Evolutionary conservation across 2,797 vertebrate genomes (phyloP), one percentile per base, ranked within the genome.

Genomic region (Muraenolepis orangiensis): DNA sequence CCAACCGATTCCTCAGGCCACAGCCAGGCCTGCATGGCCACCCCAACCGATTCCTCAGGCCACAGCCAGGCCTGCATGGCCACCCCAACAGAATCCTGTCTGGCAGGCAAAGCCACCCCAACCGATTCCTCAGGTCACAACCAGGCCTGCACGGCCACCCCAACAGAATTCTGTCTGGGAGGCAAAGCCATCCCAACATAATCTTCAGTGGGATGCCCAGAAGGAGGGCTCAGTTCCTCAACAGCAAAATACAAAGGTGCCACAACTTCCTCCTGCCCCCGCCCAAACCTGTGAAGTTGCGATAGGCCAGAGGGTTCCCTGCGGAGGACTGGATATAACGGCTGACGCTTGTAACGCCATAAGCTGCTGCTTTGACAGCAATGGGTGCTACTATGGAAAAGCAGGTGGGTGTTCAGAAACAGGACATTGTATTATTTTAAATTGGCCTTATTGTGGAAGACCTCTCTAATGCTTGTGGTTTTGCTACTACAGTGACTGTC

Each of bases 321-420:
- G 93, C 78, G 92, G 92, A 68, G 0, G 1, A 70, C 0, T 8
- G 61, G 75, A 0, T 20, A 87, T 90, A 16, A 73, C 80, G 73
- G 71, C 77, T 40, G 20, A 4, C 32, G 78, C 0, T 2, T 93
- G 93, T 86, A 69, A 77, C 0, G 78, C 70, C 0, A 84, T 91
- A 3, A 74, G 74, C 71, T 93, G 92, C 69, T 94, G 93, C 74
- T 88, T 84, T 81, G 86, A 92, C 34, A 82, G 84, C 1, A 66
- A 6, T 0, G 71, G 72, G 1, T 93, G 93, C 80, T 92, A 81
- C 75, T 93, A 85, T 86, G 92, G 88, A 74, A 91, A 76, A n/a
- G 69, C 86, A 81, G 92, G 93, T 91, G 67, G 42, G 87, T 69
- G 40, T 18, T 64, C 23, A 23, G n/a, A 61, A 26, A 18, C 16